Base-by-base conservation (phyloP, 2,888 invertebrate species). In the Phytoseiulus persimilis region DNA sequence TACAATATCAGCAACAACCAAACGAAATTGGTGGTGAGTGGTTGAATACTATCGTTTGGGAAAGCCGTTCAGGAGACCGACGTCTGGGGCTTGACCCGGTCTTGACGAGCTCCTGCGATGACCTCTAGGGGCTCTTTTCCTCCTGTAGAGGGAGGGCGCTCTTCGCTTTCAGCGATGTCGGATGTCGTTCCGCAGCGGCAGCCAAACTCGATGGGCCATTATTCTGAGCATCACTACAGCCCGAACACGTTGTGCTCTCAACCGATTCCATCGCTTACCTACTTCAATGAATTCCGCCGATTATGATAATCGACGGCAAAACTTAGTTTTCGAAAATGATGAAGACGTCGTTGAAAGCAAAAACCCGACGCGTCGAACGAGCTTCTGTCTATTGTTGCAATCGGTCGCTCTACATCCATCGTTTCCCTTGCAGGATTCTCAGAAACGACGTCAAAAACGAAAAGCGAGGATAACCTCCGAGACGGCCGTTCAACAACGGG, bases 391-490 rank as follows among this genome's bases (percentile, higher is more conserved):
- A n/a, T n/a, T n/a, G n/a, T n/a, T n/a, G n/a, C n/a, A n/a, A n/a
- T n/a, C n/a, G n/a, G n/a, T n/a, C n/a, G n/a, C n/a, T n/a, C n/a
- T n/a, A n/a, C n/a, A n/a, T n/a, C n/a, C n/a, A n/a, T n/a, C n/a
- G n/a, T n/a, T n/a, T n/a, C n/a, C n/a, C 39, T 39, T 39, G 9
- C 39, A 87, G 87, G 87, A n/a, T 32, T 87, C 87, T 45, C 87
- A 31, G 87, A 87, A 45, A 45, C 45, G 87, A 28, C 87, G 45
- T 87, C 87, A 31, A 87, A 45, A 87, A 87, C 87, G 33, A 87
- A 87, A 87, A 87, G 87, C 87, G 87, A 87, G 18, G 87, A 87
- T 45, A 87, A 87, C 33, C 87, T 87, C 33, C 32, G 87, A n/a
- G 87, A 87, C 0, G 23, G 45, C 31, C 87, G n/a, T 87, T 33